A percentile compares a stretch with the other conserved stretches of the same genome.
phyloP scores from a whole-genome alignment of 1,140 invertebrate genomes.

The Araneus ventricosus region DNA sequence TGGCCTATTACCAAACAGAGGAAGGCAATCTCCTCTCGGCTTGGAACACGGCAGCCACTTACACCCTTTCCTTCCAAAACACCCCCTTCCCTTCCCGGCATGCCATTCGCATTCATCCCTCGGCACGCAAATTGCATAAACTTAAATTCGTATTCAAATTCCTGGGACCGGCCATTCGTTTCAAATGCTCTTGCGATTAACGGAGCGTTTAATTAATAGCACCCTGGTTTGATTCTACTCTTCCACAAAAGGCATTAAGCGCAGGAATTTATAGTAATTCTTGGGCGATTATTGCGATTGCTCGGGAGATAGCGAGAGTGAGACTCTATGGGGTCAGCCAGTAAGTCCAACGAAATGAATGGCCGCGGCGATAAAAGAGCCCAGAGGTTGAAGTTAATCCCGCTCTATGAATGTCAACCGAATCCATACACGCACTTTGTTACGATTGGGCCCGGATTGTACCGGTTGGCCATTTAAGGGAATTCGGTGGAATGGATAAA shows the following conservation, averaged over 20 bases:
- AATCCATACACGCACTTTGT: constrained; percentile 30
- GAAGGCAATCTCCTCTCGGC: neutral
- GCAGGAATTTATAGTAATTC: constrained; percentile 57
- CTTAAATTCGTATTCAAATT: constrained; percentile 61
- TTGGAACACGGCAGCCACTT: constrained; percentile 24
- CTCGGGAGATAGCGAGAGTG: constrained; percentile 33
- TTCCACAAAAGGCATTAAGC: constrained; percentile 30
- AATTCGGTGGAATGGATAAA: neutral
- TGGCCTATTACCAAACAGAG: constrained; percentile 36
- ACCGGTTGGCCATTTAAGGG: neutral
- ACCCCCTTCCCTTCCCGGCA: constrained; percentile 5
- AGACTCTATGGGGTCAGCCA: neutral
- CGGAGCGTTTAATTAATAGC: constrained; percentile 72
- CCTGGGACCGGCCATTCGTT: constrained; percentile 35
- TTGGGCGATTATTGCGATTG: constrained; percentile 69
- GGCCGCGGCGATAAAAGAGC: constrained; percentile 18
- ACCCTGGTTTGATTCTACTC: neutral
- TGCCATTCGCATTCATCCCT: constrained; percentile 14
- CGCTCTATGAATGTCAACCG: constrained; percentile 14
- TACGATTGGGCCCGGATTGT: neutral
- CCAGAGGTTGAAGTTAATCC: constrained; percentile 36
- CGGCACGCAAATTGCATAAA: constrained; percentile 58
- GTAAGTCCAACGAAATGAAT: constrained; percentile 30
- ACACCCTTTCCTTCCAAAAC: constrained; percentile 1
- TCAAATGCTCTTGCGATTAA: constrained; percentile 40